These are phyloP conservation scores for Periophthalmus magnuspinnatus DNA, from an alignment of 2,797 vertebrate species.

Conservation along the genomic window DNA sequence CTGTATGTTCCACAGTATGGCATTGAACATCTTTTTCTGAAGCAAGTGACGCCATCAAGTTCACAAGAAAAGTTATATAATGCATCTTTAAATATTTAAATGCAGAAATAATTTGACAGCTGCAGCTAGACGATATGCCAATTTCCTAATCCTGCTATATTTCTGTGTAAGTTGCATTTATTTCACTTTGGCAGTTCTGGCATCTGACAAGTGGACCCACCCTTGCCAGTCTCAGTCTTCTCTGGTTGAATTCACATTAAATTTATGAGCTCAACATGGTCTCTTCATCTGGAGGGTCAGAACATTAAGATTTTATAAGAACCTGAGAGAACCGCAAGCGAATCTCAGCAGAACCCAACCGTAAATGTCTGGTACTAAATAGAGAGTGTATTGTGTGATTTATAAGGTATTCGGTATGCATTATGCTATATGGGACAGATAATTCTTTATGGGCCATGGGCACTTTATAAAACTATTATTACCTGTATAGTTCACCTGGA, in stretches of 20 bases:
- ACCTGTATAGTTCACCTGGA: constrained; percentile 7
- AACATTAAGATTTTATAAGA: constrained; percentile 51
- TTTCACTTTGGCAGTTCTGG: background rate
- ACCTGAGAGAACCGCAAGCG: constrained; percentile 21
- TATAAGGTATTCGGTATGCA: constrained; percentile 16
- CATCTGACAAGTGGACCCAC: constrained; percentile 21
- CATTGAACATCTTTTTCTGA: too few species aligned
- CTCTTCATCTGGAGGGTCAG: constrained; percentile 43
- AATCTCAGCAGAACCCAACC: constrained; percentile 7
- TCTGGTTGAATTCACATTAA: constrained; percentile 57
- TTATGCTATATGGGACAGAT: constrained; percentile 19
- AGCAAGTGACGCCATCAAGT: too few species aligned
- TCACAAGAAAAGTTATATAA: too few species aligned
- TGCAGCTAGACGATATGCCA: too few species aligned
- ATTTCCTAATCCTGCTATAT: too few species aligned
- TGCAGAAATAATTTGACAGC: too few species aligned
- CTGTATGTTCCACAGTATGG: too few species aligned
- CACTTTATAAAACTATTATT: constrained; percentile 19
- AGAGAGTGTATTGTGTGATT: constrained; percentile 13
- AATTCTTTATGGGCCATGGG: constrained; percentile 19
- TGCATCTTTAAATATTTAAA: too few species aligned
- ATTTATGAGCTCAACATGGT: constrained; percentile 41
- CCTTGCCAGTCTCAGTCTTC: constrained; percentile 33
- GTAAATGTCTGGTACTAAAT: constrained; percentile 8
- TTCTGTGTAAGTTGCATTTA: background rate